phyloP scores from a whole-genome alignment of 2,797 vertebrate species.

The Eospalax fontanierii region DNA sequence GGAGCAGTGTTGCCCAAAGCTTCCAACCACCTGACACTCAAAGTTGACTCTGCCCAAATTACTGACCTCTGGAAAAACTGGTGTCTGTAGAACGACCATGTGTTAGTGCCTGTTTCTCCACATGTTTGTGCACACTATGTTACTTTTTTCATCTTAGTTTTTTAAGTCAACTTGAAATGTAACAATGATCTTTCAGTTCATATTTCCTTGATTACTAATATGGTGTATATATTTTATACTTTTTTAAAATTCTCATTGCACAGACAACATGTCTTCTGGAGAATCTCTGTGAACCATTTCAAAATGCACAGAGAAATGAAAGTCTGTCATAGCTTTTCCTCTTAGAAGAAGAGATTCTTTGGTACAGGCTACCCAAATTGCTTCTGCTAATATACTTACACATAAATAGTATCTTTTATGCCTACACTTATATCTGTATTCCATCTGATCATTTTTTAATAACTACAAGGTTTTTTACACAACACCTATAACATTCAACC shows the following conservation, averaged over 20 bases:
- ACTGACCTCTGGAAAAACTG: neutral
- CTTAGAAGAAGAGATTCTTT: slow-evolving; percentile 13
- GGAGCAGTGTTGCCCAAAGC: slow-evolving; percentile 50
- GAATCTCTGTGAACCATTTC: neutral
- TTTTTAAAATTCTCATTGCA: neutral
- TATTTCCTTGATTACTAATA: slow-evolving; percentile 4
- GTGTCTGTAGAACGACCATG: neutral
- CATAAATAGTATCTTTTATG: neutral
- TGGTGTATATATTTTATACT: neutral
- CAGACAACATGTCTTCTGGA: neutral
- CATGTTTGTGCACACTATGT: neutral
- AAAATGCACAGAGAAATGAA: slow-evolving; percentile 1
- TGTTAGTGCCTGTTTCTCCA: neutral
- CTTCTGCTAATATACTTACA: neutral
- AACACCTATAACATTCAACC: neutral
- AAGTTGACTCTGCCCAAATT: neutral
- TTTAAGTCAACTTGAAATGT: slow-evolving; percentile 43
- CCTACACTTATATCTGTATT: neutral
- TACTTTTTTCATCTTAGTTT: neutral
- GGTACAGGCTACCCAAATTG: slow-evolving; percentile 12
- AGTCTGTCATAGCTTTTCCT: slow-evolving; percentile 19
- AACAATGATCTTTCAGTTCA: neutral
- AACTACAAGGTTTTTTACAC: slow-evolving; percentile 51
- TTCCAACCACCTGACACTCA: neutral
- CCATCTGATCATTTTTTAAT: slow-evolving; percentile 20